Base-by-base conservation (phyloP, 2,797 vertebrate species). In the Oryzias sinensis region DNA sequence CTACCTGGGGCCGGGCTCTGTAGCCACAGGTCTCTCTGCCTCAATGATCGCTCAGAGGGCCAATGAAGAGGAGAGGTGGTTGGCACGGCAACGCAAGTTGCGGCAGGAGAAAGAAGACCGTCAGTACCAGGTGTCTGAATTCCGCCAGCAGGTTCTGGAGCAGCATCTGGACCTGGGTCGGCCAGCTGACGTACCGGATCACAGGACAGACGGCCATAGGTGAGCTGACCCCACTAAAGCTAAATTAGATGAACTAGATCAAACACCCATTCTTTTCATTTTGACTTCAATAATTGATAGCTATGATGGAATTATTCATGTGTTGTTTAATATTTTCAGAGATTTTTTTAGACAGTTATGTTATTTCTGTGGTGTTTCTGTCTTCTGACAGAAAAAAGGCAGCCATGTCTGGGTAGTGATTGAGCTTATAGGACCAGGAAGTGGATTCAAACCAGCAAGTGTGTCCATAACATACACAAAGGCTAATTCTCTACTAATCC, bases 51-150 rank as follows among this genome's bases (percentile, higher is more conserved):
- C 95, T 74, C 96, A 95, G 78, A 94, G 95, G 81, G 93, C 85
- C 87, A 96, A 98, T 0, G 97, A 99, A 87, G 97, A 99, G 72
- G 97, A 99, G 84, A 94, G 97, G 70, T 99, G 97, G 96, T 82
- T 97, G 88, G 97, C 95, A 0, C 91, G 97, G 47, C 97, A 99
- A 83, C 92, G 97, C 55, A 95, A 95, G 55, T 91, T 98, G 55
- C 91, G 97, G 18, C 97, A 98, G 69, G 97, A 99, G 89, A 99
- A 99, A 74, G 97, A 98, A 56, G 97, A 99, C 64, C 92, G 97
- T 25, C 97, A 99, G 54, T 98, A 96, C 64, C 97, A 99, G 74
- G 97, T 98, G 86, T 99, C 97, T 0, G 97, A 98, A 74, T 98
- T 99, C 68, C 94, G 97, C 59, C 97, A 99, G 82, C 97, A 99